Evolutionary conservation across 2,888 invertebrate species (phyloP).

Genomic region (Drosophila recens): DNA sequence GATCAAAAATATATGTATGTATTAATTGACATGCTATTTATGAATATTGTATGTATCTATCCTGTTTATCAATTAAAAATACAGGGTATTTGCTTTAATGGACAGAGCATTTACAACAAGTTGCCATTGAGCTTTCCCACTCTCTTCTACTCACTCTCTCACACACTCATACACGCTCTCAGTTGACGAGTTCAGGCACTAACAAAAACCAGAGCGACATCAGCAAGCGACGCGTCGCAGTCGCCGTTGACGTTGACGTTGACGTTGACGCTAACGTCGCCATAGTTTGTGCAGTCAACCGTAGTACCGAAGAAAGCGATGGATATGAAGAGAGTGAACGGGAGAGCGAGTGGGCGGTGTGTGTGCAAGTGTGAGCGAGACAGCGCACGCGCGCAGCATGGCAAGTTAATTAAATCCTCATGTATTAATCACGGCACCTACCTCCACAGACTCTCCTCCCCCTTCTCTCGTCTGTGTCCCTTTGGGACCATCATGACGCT

Average conservation of each 20-base stretch:
- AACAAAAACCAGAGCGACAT: slow-evolving; percentile 3
- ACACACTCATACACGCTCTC: slow-evolving; percentile 3
- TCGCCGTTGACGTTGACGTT: slow-evolving; percentile 26
- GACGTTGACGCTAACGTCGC: slow-evolving; percentile 35
- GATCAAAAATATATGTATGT: background rate
- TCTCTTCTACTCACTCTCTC: slow-evolving; percentile 16
- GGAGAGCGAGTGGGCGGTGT: slow-evolving; percentile 37
- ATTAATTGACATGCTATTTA: background rate
- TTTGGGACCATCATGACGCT: slow-evolving; percentile 47
- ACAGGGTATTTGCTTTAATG: slow-evolving; percentile 29
- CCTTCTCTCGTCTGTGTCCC: background rate
- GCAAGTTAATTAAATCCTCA: slow-evolving; percentile 83
- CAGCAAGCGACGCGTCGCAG: slow-evolving; percentile 27
- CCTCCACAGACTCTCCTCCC: slow-evolving; percentile 13
- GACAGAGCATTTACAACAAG: slow-evolving; percentile 51
- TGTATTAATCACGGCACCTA: slow-evolving; percentile 83
- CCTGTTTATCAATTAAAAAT: slow-evolving; percentile 52
- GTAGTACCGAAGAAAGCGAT: slow-evolving; percentile 19
- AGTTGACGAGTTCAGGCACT: slow-evolving; percentile 21
- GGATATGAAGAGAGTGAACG: slow-evolving; percentile 18
- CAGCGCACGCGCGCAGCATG: slow-evolving; percentile 54
- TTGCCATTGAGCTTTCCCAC: slow-evolving; percentile 33
- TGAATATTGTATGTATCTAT: slow-evolving; percentile 1
- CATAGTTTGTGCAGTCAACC: slow-evolving; percentile 52
- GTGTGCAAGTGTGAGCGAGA: slow-evolving; percentile 58